Base-by-base conservation (phyloP, 2,113 vertebrate genomes). In the Pachypanchax playfairii region DNA sequence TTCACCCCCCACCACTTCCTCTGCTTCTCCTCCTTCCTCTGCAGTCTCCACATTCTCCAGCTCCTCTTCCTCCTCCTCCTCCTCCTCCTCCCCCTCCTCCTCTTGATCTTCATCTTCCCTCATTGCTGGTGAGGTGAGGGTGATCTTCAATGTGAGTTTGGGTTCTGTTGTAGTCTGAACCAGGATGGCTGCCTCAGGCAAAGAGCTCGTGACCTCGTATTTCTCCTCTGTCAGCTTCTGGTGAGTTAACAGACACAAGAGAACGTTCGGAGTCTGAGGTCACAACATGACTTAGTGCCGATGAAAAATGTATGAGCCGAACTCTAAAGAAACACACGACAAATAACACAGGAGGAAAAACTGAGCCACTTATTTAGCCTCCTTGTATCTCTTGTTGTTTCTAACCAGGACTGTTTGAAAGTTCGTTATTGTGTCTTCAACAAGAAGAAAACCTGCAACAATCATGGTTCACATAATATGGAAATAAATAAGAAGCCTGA, bases 181-280 rank as follows among this genome's bases (percentile, higher is more conserved):
- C 87, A 98, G 82, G 88, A 99, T 93, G 92, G 96, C 95, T 4
- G 96, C 96, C 82, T 98, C 95, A 15, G 94, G 92, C 77, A 91
- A 67, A 81, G 92, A 94, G 83, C 94, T 91, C 29, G 93, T 93
- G 84, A 99, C 93, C 69, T 96, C 92, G 41, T 96, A 99, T 72
- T 95, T 94, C 79, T 98, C 96, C 84, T 96, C 95, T 79, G 96
- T 95, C 82, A 98, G 93, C 91, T 98, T 98, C 97, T 99, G 92
- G 89, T 33, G 77, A 42, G 61, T 75, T 67, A 81, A 75, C 47
- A 68, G 43, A 85, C 42, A 78, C 17, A 70, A 69, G 5, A 25
- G 12, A 11, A 29, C 10, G 65, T 63, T 85, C 65, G 83, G 50
- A 72, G 68, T 65, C 35, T 60, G 52, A 62, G 59, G 73, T 73